These are phyloP conservation scores for Invenusta paracnida DNA, from an alignment of 2,888 invertebrate genomes.

Conservation along the genomic window DNA sequence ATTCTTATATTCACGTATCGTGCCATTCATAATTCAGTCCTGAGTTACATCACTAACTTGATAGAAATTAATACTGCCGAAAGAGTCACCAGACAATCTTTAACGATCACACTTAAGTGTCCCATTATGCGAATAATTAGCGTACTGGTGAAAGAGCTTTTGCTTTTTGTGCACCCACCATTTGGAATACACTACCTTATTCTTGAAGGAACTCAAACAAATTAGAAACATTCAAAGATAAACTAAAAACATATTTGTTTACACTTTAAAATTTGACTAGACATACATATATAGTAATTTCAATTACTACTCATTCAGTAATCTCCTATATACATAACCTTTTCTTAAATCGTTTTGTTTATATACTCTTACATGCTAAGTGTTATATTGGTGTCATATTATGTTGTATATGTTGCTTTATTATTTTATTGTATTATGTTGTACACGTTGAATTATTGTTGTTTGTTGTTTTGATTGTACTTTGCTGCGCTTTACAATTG, in stretches of 20 bases:
- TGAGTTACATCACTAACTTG: background rate
- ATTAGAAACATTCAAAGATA: background rate
- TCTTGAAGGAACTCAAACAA: background rate
- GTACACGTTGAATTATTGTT: no score
- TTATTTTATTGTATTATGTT: no score
- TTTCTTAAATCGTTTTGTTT: background rate
- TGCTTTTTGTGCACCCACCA: background rate
- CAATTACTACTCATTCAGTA: background rate
- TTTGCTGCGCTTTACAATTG: no score
- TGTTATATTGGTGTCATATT: background rate
- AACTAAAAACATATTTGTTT: background rate
- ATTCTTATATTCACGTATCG: background rate
- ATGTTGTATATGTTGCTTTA: background rate
- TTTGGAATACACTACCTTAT: background rate
- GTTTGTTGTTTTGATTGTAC: no score
- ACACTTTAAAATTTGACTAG: background rate
- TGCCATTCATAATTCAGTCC: background rate
- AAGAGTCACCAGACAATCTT: background rate
- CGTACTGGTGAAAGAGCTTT: background rate
- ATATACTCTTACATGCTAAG: background rate
- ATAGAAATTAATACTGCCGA: background rate
- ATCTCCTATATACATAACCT: background rate
- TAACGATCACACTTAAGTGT: background rate
- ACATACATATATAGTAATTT: background rate
- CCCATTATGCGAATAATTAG: background rate